A percentile compares a stretch with the other conserved stretches of the same genome.
Conservation (phyloP, 2,888 invertebrate genomes). For the Drosophila emarginata region DNA sequence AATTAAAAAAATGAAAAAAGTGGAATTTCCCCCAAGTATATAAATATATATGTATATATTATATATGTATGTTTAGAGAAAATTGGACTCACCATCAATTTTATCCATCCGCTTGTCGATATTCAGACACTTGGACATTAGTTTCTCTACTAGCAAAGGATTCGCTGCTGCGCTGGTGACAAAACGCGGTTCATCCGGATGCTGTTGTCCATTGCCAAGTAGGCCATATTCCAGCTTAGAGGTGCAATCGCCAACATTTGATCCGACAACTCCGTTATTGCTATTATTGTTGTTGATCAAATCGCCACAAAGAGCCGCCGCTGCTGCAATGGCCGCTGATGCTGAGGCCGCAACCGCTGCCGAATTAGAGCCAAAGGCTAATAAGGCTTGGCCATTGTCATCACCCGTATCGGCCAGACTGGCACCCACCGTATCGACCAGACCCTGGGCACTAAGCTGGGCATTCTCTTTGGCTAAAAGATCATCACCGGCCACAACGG, state of each 20-base stretch:
- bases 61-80: not conserved
- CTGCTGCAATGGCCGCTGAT: conserved; percentile 24
- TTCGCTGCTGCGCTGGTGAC: conserved; percentile 87
- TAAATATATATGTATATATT: too few relatives aligned
- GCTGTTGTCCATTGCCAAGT: conserved; percentile 39
- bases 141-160: conserved; percentile 92
- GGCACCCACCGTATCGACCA: conserved; percentile 66
- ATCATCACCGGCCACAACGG: conserved; percentile 70
- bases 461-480: conserved; percentile 73
- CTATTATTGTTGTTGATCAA: conserved; percentile 53
- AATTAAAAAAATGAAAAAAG: too few relatives aligned
- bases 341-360: conserved; percentile 57
- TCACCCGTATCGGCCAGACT: conserved; percentile 53
- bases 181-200: conserved; percentile 64
- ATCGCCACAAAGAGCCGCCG: conserved; percentile 57
- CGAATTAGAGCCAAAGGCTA: conserved; percentile 59
- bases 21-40: too few relatives aligned
- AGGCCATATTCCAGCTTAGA: conserved; percentile 43
- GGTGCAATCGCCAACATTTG: conserved; percentile 26
- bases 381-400: conserved; percentile 40
- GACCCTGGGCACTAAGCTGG: conserved; percentile 59
- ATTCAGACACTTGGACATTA: conserved; percentile 85
- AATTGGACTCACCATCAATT: conserved; percentile 56
- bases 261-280: conserved; percentile 42
- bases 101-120: conserved; percentile 78